Evolutionary conservation across 2,888 invertebrate genomes (phyloP).

Genomic region (Dione juno): DNA sequence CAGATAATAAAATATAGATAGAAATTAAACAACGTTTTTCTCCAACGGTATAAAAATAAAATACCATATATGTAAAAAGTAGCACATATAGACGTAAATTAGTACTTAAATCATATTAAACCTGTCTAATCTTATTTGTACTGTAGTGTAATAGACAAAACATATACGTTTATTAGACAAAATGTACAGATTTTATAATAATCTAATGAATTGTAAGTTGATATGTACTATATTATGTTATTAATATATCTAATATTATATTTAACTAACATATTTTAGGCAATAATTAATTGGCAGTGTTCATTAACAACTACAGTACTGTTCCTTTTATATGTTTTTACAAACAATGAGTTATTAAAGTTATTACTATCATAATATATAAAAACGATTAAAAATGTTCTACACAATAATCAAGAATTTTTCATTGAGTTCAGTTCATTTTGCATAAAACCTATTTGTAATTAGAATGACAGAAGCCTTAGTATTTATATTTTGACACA

Average conservation of each 20-base stretch:
- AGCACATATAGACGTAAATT: neutral
- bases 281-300: slow-evolving; percentile 9
- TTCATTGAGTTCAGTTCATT: neutral
- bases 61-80: neutral
- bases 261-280: neutral
- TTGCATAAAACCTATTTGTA: neutral
- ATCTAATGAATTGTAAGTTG: neutral
- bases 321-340: neutral
- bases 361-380: too few species aligned
- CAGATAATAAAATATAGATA: neutral
- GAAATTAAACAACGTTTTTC: slow-evolving; percentile 8
- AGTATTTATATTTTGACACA: neutral
- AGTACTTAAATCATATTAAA: neutral
- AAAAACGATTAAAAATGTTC: neutral
- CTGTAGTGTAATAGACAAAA: too few species aligned
- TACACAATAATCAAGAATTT: neutral
- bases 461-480: neutral
- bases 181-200: neutral
- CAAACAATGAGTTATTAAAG: too few species aligned
- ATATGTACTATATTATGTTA: too few species aligned
- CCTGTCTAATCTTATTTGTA: neutral
- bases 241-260: neutral
- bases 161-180: neutral
- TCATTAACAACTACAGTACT: neutral
- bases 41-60: too few species aligned